Evolutionary conservation across 1,140 invertebrate genomes (phyloP), one percentile per base, ranked within the genome.

Genomic region (Cephus cinctus): DNA sequence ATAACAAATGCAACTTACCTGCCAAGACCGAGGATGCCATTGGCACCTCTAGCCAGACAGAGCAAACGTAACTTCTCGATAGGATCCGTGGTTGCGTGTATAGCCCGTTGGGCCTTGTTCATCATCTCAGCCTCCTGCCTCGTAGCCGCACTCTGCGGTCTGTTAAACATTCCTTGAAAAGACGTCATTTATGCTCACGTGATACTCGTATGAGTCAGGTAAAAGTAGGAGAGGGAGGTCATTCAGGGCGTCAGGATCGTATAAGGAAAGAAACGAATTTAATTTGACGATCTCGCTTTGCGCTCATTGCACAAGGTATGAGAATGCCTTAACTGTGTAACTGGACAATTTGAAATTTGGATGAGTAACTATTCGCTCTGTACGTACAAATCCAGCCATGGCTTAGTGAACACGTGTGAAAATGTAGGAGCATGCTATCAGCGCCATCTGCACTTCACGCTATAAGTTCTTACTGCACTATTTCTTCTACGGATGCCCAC

Each of bases 11-110:
- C 25, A n/a, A 70, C 69, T 75, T 76, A 93, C 91, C 88, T 90
- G 60, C 88, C 90, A 30, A 97, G 71, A 1, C 90, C 91, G 56
- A 96, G 80, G 57, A 98, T 96, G 22, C 94, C 94, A 48, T 82
- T 84, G 14, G 92, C 88, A 38, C 94, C 95, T 49, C 94, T 80
- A 2, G 89, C 78, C 11, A 98, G 71, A 75, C 94, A 96, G 16
- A 93, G 75, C 34, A 93, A 73, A 35, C 94, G 81, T 44, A 98
- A 67, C 64, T 87, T 88, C 74, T 96, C 92, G 36, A 96, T 76
- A 3, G 90, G 85, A 75, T 96, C 92, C 35, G 81, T 86, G 15
- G 81, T 75, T 25, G 61, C 69, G 19, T 81, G 77, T 52, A 76
- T 52, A 47, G 78, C 67, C 54, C 85, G 79, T 40, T 74, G 83